Evolutionary conservation across 2,113 vertebrate genomes (phyloP).

Genomic region (Physeter macrocephalus): DNA sequence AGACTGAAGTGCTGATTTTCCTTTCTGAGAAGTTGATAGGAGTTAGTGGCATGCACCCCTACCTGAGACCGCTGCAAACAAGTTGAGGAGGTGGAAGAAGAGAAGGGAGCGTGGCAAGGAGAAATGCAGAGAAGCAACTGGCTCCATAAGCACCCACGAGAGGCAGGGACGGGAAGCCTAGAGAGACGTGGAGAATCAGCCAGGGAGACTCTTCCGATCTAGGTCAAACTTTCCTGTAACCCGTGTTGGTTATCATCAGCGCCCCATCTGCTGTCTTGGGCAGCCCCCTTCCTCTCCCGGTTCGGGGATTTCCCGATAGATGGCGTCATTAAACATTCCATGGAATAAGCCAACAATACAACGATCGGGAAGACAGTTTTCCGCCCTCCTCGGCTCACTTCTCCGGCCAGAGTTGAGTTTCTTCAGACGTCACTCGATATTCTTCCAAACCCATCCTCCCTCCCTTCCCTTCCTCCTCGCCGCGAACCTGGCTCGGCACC

Average conservation of each 20-base stretch:
- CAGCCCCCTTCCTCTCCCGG: too few species aligned
- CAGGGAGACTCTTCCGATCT: background rate
- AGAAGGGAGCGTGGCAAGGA: background rate
- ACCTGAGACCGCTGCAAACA: slow-evolving; percentile 32
- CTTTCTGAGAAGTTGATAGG: background rate
- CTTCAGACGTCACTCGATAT: background rate
- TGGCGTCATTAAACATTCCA: background rate
- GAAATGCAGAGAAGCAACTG: background rate
- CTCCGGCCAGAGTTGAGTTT: background rate
- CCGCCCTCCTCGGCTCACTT: background rate
- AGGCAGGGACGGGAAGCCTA: background rate
- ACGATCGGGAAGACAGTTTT: background rate
- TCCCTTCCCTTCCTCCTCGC: too few species aligned
- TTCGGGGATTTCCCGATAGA: background rate
- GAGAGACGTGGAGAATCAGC: background rate
- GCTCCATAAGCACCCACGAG: background rate
- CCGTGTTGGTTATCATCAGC: background rate
- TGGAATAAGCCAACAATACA: background rate
- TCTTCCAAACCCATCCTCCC: background rate
- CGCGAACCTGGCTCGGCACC: rapidly evolving
- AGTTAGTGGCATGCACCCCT: background rate
- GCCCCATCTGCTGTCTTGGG: background rate
- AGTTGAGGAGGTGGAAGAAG: background rate
- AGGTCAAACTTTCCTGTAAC: background rate
- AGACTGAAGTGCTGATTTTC: background rate